phyloP scores from a whole-genome alignment of 2,797 vertebrate species.

The Neopelma chrysocephalum region DNA sequence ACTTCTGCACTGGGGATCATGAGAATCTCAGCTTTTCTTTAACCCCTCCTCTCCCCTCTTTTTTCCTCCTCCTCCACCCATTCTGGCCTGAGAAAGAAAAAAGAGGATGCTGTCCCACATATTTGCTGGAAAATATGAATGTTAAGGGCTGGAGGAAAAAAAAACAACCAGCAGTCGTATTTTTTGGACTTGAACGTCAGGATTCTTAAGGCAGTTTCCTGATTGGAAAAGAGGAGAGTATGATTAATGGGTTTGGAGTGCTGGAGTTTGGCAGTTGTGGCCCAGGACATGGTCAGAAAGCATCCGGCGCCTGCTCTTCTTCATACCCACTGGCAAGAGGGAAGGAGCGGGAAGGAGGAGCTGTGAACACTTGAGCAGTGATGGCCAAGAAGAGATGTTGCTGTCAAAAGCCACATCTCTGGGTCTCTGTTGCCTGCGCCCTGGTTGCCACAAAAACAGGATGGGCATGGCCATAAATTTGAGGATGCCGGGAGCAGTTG shows the following conservation, averaged over 20 bases:
- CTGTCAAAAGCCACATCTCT: accelerated
- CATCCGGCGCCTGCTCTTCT: neutral
- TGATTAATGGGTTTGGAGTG: conserved; percentile 34
- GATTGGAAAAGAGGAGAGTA: conserved; percentile 36
- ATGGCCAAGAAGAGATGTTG: neutral
- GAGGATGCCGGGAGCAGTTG: neutral
- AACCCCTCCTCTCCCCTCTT: neutral
- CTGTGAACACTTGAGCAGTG: accelerated
- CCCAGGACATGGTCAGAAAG: neutral
- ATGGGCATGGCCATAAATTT: neutral
- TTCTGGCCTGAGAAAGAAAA: neutral
- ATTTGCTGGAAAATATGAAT: conserved; percentile 45
- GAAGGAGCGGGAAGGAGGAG: neutral
- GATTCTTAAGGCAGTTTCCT: conserved; percentile 35
- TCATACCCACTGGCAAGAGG: accelerated
- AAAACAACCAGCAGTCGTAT: neutral
- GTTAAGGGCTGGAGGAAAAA: neutral
- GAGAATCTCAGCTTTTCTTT: neutral
- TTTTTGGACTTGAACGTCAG: conserved; percentile 1
- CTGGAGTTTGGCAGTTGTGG: neutral
- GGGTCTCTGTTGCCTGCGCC: neutral
- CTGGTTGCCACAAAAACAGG: neutral
- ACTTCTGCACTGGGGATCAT: neutral
- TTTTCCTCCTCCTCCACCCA: neutral
- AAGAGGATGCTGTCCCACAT: neutral